Evolutionary conservation across 2,113 vertebrate species (phyloP), one percentile per base, ranked within the genome.

Genomic region (Rhinoderma darwinii): DNA sequence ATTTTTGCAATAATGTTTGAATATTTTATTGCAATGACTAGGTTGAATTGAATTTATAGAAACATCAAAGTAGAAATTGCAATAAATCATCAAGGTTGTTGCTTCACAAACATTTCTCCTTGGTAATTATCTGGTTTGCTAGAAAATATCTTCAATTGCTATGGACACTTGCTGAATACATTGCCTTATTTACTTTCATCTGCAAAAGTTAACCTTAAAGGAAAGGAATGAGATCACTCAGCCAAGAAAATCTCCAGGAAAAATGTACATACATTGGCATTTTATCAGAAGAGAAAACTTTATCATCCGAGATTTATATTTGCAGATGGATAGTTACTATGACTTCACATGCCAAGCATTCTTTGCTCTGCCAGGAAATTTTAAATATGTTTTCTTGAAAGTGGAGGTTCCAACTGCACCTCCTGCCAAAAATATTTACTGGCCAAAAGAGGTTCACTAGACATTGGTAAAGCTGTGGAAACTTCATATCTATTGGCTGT

Each of bases 321-420:
- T 88, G 84, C 83, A 86, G 90, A 89, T 91, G 89, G 50, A 89
- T 43, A 79, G 90, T 68, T 89, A 88, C 88, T 93, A 92, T 89
- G 91, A 91, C 88, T 90, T 88, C 81, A 88, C 89, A 86, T 89
- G 89, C 92, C 92, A 91, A 77, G 88, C 86, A 88, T 63, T 86
- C 86, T 89, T 90, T 59, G 20, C 25, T 83, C 63, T 93, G 90
- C 91, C 92, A 93, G 91, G 89, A 93, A 93, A 86, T 91, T 90
- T 91, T 90, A 88, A 74, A 91, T 90, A 89, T 88, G 15, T 78
- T 89, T 90, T 84, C 83, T 90, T 91, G 88, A 89, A 91, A 88
- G 89, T 77, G 89, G 61, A 74, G 50, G 88, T 82, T 88, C 88
- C 35, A 63, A 41, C 44, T 82, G 82, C 82, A 39, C 88, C 81